Conservation (phyloP, 2,113 vertebrate genomes). For the Microcebus ravelobensis region DNA sequence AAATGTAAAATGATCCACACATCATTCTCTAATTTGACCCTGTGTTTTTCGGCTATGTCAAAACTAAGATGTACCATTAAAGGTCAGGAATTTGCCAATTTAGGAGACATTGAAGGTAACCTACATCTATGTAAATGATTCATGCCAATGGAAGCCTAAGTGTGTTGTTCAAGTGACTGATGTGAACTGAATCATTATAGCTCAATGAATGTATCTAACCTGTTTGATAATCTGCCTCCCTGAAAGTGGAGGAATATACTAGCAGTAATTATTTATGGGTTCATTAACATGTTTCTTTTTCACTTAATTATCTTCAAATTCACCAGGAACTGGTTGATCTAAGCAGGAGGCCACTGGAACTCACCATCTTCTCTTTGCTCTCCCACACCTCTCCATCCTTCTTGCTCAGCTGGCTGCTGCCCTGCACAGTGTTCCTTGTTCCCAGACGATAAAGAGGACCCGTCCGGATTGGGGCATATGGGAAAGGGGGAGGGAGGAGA, state of each 20-base stretch:
- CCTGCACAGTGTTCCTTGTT: neutral
- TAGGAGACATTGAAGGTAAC: neutral
- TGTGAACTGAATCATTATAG: neutral
- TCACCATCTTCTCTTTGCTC: neutral
- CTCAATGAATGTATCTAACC: neutral
- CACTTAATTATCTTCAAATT: neutral
- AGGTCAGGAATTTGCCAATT: neutral
- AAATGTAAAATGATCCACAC: neutral
- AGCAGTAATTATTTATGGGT: neutral
- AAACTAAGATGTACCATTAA: neutral
- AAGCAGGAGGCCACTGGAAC: neutral
- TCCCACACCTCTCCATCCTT: neutral
- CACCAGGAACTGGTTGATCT: neutral
- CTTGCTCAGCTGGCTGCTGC: neutral
- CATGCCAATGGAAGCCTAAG: neutral
- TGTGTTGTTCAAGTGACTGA: neutral
- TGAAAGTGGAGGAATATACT: neutral
- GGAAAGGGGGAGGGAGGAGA: neutral
- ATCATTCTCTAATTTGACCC: neutral
- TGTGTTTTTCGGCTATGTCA: neutral
- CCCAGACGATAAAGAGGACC: neutral
- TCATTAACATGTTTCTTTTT: neutral
- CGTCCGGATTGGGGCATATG: rapidly evolving
- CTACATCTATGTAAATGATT: neutral
- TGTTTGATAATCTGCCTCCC: neutral